A percentile compares a stretch with the other conserved stretches of the same genome.
These are phyloP conservation scores for Chloroclysta siterata DNA, from an alignment of 2,888 invertebrate species.

Conservation along the genomic window DNA sequence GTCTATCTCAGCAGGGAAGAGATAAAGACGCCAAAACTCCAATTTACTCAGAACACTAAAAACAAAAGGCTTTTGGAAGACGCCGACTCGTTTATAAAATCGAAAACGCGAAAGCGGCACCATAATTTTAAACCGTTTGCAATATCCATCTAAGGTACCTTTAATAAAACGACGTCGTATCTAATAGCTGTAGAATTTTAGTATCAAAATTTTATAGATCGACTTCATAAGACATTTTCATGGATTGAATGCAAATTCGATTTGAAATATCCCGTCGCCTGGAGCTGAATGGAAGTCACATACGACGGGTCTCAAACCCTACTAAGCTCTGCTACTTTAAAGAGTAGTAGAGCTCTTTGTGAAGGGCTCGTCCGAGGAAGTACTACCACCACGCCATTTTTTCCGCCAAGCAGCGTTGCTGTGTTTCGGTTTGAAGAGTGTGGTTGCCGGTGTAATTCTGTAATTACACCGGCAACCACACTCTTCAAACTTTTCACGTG, in stretches of 20 bases:
- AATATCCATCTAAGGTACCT: constrained; percentile 35
- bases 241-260: constrained; percentile 57
- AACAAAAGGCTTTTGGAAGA: constrained; percentile 28
- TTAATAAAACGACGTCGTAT: constrained; percentile 41
- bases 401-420: too few relatives aligned
- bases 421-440: too few relatives aligned
- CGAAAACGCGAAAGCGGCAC: constrained; percentile 29
- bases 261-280: constrained; percentile 55
- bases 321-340: too few relatives aligned
- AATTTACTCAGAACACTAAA: constrained; percentile 31
- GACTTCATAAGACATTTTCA: constrained; percentile 47
- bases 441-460: too few relatives aligned
- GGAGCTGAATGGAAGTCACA: constrained; percentile 62
- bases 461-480: too few relatives aligned
- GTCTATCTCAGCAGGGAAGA: constrained; percentile 2
- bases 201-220: constrained; percentile 40
- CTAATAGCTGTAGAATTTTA: constrained; percentile 40
- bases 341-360: too few relatives aligned
- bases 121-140: constrained; percentile 36
- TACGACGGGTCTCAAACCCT: constrained; percentile 48
- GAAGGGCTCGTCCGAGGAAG: too few relatives aligned
- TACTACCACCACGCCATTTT: too few relatives aligned
- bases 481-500: too few relatives aligned
- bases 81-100: constrained; percentile 29
- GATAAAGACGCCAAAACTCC: constrained; percentile 27